Base-by-base conservation (phyloP, 2,113 vertebrate species). In the Excalfactoria chinensis region DNA sequence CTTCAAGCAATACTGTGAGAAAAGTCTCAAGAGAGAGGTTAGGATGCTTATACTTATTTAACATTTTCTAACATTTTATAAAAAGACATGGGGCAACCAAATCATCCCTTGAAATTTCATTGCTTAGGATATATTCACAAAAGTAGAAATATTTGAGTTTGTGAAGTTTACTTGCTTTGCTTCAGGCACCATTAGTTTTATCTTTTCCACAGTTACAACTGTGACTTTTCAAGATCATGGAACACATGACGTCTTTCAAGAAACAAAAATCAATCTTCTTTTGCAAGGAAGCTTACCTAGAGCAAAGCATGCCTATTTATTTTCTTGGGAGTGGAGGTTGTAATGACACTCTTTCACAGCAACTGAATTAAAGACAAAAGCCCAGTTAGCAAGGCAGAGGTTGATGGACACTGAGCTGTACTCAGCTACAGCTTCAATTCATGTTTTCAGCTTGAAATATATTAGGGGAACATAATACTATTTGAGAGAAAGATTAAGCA, bases 61-160 rank as follows among this genome's bases (percentile, higher is more conserved):
- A 92, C 62, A 88, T 68, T 91, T 92, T 28, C 89, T 70, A 94
- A 73, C 9, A 0, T 56, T 89, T 86, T 62, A 85, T 93, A 95
- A 95, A 89, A 92, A 95, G 86, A 79, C 86, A 95, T 35, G 23
- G 41, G 74, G 25, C 71, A 96, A 90, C 19, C 11, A 63, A 86
- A 95, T 48, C 35, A 73, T 60, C 84, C 67, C 72, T 10, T 91
- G 46, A 92, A 93, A 80, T 89, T 92, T 70, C 0, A 1, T 46
- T 81, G n/a, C 10, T 85, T 93, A 72, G 25, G n/a, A 73, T 66
- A 13, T 51, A 81, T 75, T 93, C 53, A 56, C 82, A 18, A 66
- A 89, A 68, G 72, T 53, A 92, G 49, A 71, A 93, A 63, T 53
- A 84, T 67, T 59, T 79, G 40, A 67, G 14, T 93, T 63, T 70